Percentiles rank a stretch among this genome's conserved stretches.
phyloP scores from a whole-genome alignment of 2,888 invertebrate species.

The Cryptus viduatorius region DNA sequence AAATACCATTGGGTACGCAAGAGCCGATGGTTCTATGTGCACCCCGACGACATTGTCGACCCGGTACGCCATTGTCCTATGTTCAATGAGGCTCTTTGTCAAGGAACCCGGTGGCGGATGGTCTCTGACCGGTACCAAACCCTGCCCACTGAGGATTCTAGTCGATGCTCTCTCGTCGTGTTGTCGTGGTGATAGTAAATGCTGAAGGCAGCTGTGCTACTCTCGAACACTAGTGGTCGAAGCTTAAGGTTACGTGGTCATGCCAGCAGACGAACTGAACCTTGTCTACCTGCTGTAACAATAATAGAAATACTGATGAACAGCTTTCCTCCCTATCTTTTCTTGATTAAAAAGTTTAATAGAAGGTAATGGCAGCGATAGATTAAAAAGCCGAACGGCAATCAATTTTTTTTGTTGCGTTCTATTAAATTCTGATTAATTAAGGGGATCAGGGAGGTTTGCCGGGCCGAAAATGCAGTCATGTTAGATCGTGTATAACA shows the following conservation, averaged over 20 bases:
- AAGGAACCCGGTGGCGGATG: constrained; percentile 45
- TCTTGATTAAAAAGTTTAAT: background rate
- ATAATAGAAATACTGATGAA: background rate
- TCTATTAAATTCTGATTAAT: too few relatives aligned
- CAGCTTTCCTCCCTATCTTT: background rate
- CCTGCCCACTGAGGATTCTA: background rate
- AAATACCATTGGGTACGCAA: constrained; percentile 47
- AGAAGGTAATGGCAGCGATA: background rate
- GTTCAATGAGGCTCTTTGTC: constrained; percentile 64
- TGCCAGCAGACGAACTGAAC: background rate
- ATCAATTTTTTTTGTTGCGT: too few relatives aligned
- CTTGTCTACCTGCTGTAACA: background rate
- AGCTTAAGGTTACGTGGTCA: constrained; percentile 10
- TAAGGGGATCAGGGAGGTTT: too few relatives aligned
- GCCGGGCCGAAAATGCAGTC: too few relatives aligned
- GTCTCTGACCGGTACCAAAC: constrained; percentile 34
- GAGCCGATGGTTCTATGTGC: constrained; percentile 36
- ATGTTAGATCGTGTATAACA: too few relatives aligned
- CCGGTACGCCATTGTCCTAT: constrained; percentile 60
- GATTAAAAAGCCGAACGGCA: too few relatives aligned
- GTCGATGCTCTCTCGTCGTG: constrained; percentile 14
- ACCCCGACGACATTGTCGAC: constrained; percentile 29
- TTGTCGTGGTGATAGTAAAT: constrained; percentile 12
- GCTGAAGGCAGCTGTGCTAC: constrained; percentile 3
- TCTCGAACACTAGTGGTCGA: background rate